A percentile compares a stretch with the other conserved stretches of the same genome.
These are phyloP conservation scores for Tapera naevia DNA, from an alignment of 2,797 vertebrate species.

Conservation along the genomic window DNA sequence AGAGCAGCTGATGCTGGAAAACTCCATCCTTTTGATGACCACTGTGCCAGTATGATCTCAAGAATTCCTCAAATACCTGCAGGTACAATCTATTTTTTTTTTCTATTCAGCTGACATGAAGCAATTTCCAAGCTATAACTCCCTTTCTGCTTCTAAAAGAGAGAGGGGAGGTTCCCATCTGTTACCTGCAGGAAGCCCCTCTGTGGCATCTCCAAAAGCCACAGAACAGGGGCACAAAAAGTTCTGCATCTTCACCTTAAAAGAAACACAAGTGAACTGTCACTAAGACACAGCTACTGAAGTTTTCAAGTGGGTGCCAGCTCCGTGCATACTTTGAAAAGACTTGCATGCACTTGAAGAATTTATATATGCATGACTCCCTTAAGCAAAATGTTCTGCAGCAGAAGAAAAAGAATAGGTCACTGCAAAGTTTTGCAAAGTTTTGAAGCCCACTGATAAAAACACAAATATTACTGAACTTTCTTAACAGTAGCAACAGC, in stretches of 20 bases:
- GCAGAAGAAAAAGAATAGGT: neutral
- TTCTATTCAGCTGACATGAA: neutral
- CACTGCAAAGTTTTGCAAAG: neutral
- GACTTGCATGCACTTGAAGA: slow-evolving; percentile 20
- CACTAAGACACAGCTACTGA: neutral
- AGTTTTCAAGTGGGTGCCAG: neutral
- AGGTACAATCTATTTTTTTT: neutral
- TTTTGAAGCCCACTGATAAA: slow-evolving; percentile 1
- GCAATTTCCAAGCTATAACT: neutral
- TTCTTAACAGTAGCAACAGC: neutral
- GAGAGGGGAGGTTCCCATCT: neutral
- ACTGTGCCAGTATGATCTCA: neutral
- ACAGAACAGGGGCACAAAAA: neutral
- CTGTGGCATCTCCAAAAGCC: neutral
- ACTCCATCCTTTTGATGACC: neutral
- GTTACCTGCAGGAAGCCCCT: neutral
- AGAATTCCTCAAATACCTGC: neutral
- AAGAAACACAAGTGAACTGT: neutral
- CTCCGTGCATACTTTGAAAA: neutral
- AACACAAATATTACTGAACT: neutral
- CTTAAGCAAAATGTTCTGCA: neutral
- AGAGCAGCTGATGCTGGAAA: neutral
- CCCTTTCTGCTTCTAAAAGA: neutral
- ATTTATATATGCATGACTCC: slow-evolving; percentile 14
- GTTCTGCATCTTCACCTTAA: neutral